Evolutionary conservation across 2,797 vertebrate species (phyloP), one percentile per base, ranked within the genome.

Genomic region (Platyrinchus mystaceus): DNA sequence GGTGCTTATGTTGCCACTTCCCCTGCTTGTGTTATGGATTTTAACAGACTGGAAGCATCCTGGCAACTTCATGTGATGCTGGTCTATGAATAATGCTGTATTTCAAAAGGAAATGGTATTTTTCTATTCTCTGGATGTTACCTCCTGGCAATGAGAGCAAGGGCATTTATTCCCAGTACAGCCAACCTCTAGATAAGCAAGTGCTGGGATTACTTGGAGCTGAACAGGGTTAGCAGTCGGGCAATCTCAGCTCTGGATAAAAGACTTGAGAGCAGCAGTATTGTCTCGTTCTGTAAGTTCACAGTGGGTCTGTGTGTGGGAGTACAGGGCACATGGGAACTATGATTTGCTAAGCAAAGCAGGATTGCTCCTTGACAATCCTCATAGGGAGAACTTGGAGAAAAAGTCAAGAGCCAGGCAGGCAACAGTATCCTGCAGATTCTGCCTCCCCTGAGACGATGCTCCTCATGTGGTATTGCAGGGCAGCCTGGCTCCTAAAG

Each of bases 221-320:
- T 74, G 76, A 71, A 46, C 37, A 32, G 52, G 85, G 78, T 77
- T 81, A 94, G 63, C 78, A 64, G 60, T 82, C 34, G 7, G 66
- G 66, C 86, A 73, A 53, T 68, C 81, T 64, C 37, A 5, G 87
- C 76, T 93, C 91, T 30, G 63, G 84, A 63, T 85, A 46, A 66
- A 89, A 91, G 59, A 89, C 85, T 85, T 83, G 26, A 87, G 64
- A 94, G 64, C 74, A 64, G 56, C 52, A 68, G 12, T 2, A 19
- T 83, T 87, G 81, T 84, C 79, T 95, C 1, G 0, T 89, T 78
- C 91, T 86, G 6, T 52, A 73, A 96, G 92, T 91, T 97, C 87
- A 91, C 6, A 8, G 83, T 90, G 92, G 93, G 85, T 93, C 94
- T 95, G 85, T 44, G 77, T 58, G 89, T 77, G 89, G 89, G 89